A percentile compares a stretch with the other conserved stretches of the same genome.
Evolutionary conservation across 2,113 vertebrate species (phyloP).

Genomic region (Microcebus ravelobensis): DNA sequence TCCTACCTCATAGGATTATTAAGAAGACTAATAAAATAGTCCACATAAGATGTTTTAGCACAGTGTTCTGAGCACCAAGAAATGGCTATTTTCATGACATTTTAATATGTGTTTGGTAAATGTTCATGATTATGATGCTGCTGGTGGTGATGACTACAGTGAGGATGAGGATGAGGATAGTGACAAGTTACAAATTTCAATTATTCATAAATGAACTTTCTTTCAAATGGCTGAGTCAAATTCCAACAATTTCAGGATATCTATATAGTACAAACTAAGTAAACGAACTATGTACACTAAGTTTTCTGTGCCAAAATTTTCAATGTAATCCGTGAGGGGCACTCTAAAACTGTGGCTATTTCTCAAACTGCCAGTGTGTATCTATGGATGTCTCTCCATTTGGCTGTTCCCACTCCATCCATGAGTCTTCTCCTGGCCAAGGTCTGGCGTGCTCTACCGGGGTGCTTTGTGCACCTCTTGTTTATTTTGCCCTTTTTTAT

Average conservation of each 20-base stretch:
- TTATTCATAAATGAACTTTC: background rate
- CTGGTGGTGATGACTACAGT: background rate
- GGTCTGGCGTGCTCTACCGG: fast-evolving
- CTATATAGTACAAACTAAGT: background rate
- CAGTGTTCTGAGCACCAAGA: background rate
- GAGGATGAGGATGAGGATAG: fast-evolving
- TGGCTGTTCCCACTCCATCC: background rate
- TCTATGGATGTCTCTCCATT: too few species aligned
- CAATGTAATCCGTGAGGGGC: background rate
- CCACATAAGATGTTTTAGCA: background rate
- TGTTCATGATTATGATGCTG: background rate
- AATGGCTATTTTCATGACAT: background rate
- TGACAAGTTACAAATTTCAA: background rate
- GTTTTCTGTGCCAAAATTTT: background rate
- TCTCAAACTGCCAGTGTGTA: background rate
- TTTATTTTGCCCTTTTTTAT: background rate
- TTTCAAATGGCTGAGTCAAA: background rate
- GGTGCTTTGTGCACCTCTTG: background rate
- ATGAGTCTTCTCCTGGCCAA: too few species aligned
- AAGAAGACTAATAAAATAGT: background rate
- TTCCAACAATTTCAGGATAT: background rate
- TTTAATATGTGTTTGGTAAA: background rate
- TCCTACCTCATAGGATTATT: background rate
- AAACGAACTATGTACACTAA: background rate
- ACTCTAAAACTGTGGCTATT: background rate